A percentile compares a stretch with the other conserved stretches of the same genome.
Evolutionary conservation across 2,113 vertebrate genomes (phyloP).

Genomic region (Campylorhamphus procurvoides): DNA sequence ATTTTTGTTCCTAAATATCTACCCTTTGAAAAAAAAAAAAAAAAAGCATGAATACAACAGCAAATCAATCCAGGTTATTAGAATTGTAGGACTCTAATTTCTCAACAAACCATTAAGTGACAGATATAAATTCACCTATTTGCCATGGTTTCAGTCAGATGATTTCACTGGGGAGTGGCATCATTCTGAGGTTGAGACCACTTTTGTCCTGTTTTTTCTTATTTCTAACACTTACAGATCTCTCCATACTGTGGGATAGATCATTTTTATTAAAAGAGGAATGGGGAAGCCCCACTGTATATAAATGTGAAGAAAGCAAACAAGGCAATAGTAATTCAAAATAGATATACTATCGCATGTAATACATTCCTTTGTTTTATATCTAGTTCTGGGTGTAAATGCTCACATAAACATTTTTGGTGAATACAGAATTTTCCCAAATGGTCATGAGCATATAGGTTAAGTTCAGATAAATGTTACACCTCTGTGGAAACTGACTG

Average conservation of each 20-base stretch:
- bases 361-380: not conserved
- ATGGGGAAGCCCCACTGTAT: not conserved
- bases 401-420: not conserved
- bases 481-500: not conserved
- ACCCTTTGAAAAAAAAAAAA: conserved; percentile 75
- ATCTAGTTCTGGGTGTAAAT: not conserved
- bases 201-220: conserved; percentile 83
- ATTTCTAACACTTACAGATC: conserved; percentile 31
- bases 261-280: not conserved
- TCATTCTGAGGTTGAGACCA: conserved; percentile 82
- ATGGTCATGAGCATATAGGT: accelerated
- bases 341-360: not conserved
- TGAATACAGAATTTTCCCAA: not conserved
- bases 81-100: conserved; percentile 85
- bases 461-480: not conserved
- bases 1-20: conserved; percentile 80
- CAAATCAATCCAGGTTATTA: conserved; percentile 89
- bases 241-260: not conserved
- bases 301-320: not conserved
- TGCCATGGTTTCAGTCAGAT: conserved; percentile 91
- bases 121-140: conserved; percentile 96
- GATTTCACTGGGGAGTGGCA: conserved; percentile 90
- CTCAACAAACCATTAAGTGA: conserved; percentile 93
- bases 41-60: conserved; percentile 49
- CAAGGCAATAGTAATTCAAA: not conserved